phyloP scores from a whole-genome alignment of 1,140 invertebrate species.

The Drosophila insularis region DNA sequence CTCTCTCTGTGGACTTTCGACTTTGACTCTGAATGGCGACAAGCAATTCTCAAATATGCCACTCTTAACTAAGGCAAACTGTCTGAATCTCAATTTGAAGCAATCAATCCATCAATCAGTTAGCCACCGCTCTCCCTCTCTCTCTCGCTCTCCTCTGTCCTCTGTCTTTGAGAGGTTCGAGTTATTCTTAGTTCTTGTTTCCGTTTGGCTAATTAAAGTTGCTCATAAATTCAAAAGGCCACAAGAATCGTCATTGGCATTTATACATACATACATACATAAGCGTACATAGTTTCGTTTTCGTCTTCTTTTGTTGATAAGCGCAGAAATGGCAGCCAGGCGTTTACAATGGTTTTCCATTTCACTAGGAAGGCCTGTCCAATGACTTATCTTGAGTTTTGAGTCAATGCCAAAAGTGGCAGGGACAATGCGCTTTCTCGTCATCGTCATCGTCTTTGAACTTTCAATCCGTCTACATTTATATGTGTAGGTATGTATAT shows the following conservation, averaged over 20 bases:
- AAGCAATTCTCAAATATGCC: constrained; percentile 60
- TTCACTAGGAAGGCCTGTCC: background rate
- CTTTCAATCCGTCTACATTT: constrained; percentile 15
- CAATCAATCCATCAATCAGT: constrained; percentile 65
- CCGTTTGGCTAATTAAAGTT: constrained; percentile 69
- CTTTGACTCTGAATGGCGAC: background rate
- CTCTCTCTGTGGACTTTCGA: constrained; percentile 10
- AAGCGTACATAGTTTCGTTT: background rate
- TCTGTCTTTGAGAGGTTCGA: background rate
- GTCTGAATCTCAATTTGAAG: constrained; percentile 62
- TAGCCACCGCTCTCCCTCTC: constrained; percentile 31
- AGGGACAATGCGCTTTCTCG: constrained; percentile 35
- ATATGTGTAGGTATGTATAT: constrained; percentile 22
- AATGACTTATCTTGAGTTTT: constrained; percentile 4
- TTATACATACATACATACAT: background rate
- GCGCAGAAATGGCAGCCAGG: background rate
- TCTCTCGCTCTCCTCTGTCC: background rate
- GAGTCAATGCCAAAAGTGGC: constrained; percentile 24
- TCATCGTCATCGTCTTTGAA: constrained; percentile 18
- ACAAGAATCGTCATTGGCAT: constrained; percentile 1
- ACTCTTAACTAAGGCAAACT: constrained; percentile 34
- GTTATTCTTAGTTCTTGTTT: constrained; percentile 4
- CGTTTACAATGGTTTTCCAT: background rate
- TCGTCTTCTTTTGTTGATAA: background rate
- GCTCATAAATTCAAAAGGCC: constrained; percentile 75